Percentiles rank a stretch among this genome's conserved stretches.
Conservation (phyloP, 2,888 invertebrate species). For the Schrankia costaestrigalis region DNA sequence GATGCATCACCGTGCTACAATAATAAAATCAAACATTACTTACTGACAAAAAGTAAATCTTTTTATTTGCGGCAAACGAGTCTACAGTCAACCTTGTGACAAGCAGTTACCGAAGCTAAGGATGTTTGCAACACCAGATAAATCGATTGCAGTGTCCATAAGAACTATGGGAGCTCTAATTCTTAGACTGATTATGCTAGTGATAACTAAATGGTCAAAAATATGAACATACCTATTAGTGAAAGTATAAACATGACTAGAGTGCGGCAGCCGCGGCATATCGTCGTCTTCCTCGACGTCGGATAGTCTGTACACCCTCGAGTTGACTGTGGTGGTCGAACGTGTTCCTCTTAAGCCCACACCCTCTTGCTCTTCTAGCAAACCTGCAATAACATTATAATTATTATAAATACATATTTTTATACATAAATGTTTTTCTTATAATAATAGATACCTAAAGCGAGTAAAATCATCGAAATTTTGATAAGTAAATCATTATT, state of each 20-base stretch:
- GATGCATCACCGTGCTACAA: slow-evolving; percentile 91
- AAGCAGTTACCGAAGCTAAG: no score
- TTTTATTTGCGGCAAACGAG: no score
- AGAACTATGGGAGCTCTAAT: no score
- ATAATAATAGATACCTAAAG: no score
- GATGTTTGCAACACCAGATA: no score
- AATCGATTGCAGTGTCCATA: no score
- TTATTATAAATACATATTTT: not conserved
- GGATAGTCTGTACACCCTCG: slow-evolving; percentile 82
- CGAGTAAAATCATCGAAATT: no score
- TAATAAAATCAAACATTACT: not conserved
- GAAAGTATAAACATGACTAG: slow-evolving; percentile 90
- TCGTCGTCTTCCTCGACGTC: slow-evolving; percentile 90
- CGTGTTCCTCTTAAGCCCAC: slow-evolving; percentile 91
- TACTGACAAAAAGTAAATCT: no score
- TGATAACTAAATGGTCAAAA: no score
- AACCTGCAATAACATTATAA: slow-evolving; percentile 46
- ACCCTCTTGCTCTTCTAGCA: slow-evolving; percentile 94
- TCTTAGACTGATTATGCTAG: no score
- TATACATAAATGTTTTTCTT: not conserved
- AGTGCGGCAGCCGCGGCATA: slow-evolving; percentile 87
- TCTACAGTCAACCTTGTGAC: no score
- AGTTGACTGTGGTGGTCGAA: slow-evolving; percentile 86
- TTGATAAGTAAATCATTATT: no score
- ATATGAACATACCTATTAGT: slow-evolving; percentile 82